A percentile compares a stretch with the other conserved stretches of the same genome.
Conservation (phyloP, 2,113 vertebrate genomes). For the Podocnemis expansa region DNA sequence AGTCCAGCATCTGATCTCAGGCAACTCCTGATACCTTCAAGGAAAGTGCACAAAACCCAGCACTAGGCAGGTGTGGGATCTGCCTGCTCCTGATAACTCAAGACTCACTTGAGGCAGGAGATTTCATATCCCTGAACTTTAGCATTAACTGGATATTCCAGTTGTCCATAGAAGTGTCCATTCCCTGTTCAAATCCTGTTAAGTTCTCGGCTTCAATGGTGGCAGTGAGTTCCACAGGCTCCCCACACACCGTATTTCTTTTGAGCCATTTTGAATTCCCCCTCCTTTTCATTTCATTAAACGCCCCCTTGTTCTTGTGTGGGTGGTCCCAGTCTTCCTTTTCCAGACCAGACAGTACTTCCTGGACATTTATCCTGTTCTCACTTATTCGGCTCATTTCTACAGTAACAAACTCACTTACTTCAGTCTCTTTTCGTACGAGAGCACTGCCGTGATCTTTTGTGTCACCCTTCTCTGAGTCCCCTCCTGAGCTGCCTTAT, state of each 20-base stretch:
- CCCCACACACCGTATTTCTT: not conserved
- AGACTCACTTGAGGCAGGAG: not conserved
- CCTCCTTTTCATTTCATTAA: not conserved
- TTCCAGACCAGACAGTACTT: too few species aligned
- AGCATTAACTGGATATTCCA: too few species aligned
- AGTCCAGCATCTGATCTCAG: not conserved
- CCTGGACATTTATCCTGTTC: too few species aligned
- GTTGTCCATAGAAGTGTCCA: not conserved
- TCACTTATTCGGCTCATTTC: too few species aligned
- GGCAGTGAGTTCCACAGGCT: not conserved
- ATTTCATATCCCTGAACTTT: not conserved
- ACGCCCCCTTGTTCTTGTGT: not conserved
- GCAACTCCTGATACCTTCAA: not conserved
- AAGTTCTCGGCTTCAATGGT: not conserved
- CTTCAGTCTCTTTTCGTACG: too few species aligned
- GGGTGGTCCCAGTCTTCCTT: not conserved
- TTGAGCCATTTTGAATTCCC: not conserved
- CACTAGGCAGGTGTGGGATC: too few species aligned
- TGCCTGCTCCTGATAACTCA: not conserved
- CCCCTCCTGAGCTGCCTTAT: too few species aligned
- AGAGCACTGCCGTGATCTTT: too few species aligned
- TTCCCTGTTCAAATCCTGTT: not conserved
- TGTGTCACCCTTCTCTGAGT: too few species aligned
- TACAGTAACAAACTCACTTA: too few species aligned
- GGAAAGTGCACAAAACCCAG: too few species aligned